These are phyloP conservation scores for Eupithecia tripunctaria DNA, from an alignment of 2,888 invertebrate species.

Conservation along the genomic window DNA sequence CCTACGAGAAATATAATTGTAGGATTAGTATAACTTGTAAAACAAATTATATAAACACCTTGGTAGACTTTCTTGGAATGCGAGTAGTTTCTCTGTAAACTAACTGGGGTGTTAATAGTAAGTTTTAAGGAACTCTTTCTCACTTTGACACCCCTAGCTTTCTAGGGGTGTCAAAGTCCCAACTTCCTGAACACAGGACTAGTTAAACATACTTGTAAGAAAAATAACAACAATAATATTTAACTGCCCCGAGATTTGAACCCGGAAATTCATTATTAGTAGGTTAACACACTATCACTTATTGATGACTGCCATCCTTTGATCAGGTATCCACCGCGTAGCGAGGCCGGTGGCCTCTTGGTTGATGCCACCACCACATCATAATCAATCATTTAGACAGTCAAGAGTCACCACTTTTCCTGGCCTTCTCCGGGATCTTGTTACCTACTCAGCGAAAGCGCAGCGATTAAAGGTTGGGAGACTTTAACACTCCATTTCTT, in stretches of 20 bases:
- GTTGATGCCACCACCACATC: no score
- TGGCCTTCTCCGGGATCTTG: neutral
- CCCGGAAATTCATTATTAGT: neutral
- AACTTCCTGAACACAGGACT: no score
- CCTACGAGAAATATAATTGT: neutral
- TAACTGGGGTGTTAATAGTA: no score
- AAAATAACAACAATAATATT: neutral
- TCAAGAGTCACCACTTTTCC: neutral
- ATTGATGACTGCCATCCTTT: neutral
- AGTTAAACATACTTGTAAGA: neutral
- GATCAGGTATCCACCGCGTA: no score
- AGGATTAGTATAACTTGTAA: neutral
- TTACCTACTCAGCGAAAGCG: neutral
- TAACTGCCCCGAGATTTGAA: neutral
- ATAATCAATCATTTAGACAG: neutral
- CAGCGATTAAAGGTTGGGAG: neutral
- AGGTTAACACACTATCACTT: neutral
- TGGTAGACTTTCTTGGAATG: no score
- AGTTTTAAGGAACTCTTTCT: no score
- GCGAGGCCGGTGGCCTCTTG: no score
- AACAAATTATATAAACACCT: neutral
- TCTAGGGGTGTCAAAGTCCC: no score
- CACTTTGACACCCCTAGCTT: no score
- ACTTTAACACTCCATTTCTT: no score
- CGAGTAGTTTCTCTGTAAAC: no score